Evolutionary conservation across 2,113 vertebrate genomes (phyloP), one percentile per base, ranked within the genome.

Genomic region (Rhinichthys klamathensis): DNA sequence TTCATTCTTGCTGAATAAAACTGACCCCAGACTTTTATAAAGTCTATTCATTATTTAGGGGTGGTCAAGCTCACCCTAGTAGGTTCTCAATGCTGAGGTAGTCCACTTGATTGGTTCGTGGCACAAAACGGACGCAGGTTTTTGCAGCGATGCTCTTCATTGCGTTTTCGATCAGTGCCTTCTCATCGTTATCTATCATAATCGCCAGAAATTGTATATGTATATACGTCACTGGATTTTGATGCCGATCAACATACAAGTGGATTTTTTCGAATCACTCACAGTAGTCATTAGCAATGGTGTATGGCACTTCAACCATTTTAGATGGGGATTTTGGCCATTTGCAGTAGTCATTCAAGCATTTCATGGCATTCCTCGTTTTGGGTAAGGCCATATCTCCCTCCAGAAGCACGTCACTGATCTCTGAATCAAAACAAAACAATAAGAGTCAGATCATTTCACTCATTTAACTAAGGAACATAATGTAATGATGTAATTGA

Each of bases 41-140:
- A 74, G 41, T 49, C 8, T 46, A 13, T 74, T 27, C 72, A 70
- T 11, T 70, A 60, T 60, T 80, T 11, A 49, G n/a, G 16, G 27
- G n/a, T 16, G 86, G 23, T 46, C 32, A 80, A n/a, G 67, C 80
- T 78, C 67, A 88, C 84, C 86, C 89, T 58, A 21, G 1, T 30
- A 46, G 15, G 54, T 51, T 90, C 86, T 85, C 32, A 61, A 90
- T 87, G 41, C 61, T 84, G 58, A 92, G 60, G 87, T 85, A 89
- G 87, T 91, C 88, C 1, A 15, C 6, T 86, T 90, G 86, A 16
- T 41, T 77, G 2, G 3, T 35, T 12, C 60, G 25, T 13, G 86
- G 86, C 12, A 91, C 86, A 35, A 91, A 90, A 38, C 85, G 87
- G 70, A 91, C 1, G 10, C 90, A 90, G 63, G 88, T 90, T 82